phyloP scores from a whole-genome alignment of 2,113 vertebrate genomes.

The Notothenia rossii region DNA sequence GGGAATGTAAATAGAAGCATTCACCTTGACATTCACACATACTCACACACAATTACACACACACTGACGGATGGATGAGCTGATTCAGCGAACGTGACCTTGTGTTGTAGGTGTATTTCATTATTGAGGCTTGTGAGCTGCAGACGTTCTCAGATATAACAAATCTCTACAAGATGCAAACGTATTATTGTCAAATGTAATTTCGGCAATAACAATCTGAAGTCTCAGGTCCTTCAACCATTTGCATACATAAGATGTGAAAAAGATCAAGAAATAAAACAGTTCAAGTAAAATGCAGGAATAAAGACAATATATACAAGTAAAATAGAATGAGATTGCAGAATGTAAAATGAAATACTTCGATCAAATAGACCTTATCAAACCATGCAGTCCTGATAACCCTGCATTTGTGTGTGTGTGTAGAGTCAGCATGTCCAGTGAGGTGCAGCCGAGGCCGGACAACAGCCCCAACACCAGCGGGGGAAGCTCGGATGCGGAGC shows the following conservation, averaged over 20 bases:
- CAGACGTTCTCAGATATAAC: not conserved
- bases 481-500: conserved; percentile 95
- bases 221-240: too few species aligned
- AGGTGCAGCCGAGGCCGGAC: conserved; percentile 93
- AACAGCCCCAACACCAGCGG: conserved; percentile 96
- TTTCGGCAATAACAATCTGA: too few species aligned
- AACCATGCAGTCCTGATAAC: too few species aligned
- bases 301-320: too few species aligned
- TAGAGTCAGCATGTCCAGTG: conserved; percentile 92
- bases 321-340: too few species aligned
- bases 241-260: too few species aligned
- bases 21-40: conserved; percentile 60
- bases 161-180: too few species aligned
- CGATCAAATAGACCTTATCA: too few species aligned
- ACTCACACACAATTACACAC: not conserved
- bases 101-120: conserved; percentile 56
- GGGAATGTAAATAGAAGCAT: conserved; percentile 58
- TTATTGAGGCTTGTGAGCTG: conserved; percentile 34
- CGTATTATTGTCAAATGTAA: too few species aligned
- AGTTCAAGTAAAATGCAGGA: too few species aligned
- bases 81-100: conserved; percentile 63
- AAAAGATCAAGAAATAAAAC: too few species aligned
- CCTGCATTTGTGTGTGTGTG: not conserved
- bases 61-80: conserved; percentile 33
- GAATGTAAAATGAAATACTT: too few species aligned